Evolutionary conservation across 2,113 vertebrate species (phyloP).

Genomic region (Labrus mixtus): DNA sequence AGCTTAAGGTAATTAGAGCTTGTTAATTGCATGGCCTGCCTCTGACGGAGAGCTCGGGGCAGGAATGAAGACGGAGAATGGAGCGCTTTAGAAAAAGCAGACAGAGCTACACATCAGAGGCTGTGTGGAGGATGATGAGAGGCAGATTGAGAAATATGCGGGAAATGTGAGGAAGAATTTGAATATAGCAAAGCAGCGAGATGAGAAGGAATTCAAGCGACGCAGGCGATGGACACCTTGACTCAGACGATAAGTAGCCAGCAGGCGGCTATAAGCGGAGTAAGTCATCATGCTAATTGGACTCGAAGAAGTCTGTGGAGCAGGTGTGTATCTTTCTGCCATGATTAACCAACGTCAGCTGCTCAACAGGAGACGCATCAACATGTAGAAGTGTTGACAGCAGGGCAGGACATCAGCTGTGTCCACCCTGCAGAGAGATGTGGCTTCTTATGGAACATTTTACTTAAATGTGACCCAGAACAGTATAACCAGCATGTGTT

Average conservation of each 20-base stretch:
- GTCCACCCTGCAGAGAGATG: no score
- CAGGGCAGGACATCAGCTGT: not conserved
- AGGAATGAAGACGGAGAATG: not conserved
- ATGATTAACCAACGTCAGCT: constrained; percentile 14
- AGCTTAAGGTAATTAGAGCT: constrained; percentile 43
- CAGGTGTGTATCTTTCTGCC: not conserved
- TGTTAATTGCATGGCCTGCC: constrained; percentile 9
- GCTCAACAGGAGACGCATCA: constrained; percentile 2
- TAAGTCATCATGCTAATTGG: constrained; percentile 33
- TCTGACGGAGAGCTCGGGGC: constrained; percentile 17
- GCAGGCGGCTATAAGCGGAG: constrained; percentile 1
- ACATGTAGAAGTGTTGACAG: not conserved
- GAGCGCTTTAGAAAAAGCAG: not conserved
- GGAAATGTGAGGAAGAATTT: not conserved
- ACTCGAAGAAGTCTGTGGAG: constrained; percentile 16
- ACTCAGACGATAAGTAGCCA: not conserved
- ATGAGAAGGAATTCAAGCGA: not conserved
- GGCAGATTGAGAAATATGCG: not conserved
- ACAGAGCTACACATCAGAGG: not conserved
- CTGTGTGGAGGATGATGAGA: not conserved
- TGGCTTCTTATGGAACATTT: no score
- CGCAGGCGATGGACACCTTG: not conserved
- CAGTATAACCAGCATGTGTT: no score
- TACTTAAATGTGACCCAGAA: no score
- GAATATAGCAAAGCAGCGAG: not conserved